Base-by-base conservation (phyloP, 1,140 invertebrate genomes). In the Dufourea novaeangliae region DNA sequence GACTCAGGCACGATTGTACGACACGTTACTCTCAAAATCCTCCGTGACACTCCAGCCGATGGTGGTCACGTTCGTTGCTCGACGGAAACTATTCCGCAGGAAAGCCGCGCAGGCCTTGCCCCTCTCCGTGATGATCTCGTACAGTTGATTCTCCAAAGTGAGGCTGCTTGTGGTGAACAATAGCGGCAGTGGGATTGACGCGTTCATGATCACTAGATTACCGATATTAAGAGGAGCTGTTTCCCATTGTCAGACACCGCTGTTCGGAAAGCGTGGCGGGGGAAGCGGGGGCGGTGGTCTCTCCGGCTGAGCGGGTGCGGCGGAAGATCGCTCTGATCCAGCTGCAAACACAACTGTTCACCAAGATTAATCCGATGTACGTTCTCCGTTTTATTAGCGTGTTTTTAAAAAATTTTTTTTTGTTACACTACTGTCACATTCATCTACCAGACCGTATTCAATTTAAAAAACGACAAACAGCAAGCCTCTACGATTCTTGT, bases 211-310 rank as follows among this genome's bases (percentile, higher is more conserved):
- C 86, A 92, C 88, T 84, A 92, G 86, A 79, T 89, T 92, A 85
- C 88, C 86, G 88, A 92, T 93, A 91, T 93, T 93, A 91, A 93
- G 93, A 91, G 86, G 88, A 91, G 84, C 79, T 88, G 89, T 92
- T 93, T 93, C 94, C 94, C 94, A 94, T 93, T 94, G 94, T 95
- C 94, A 95, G 93, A 95, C 94, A 93, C 94, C 94, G 92, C 93
- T 93, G 91, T 93, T 93, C 86, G 94, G 94, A 93, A 95, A 95
- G 90, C 94, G 94, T 91, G 94, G 94, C 89, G 94, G 94, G 82
- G 94, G 94, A 92, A 95, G 94, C 89, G 94, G 94, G 86, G 94
- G 94, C 88, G 94, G 94, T 91, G 93, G 93, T 88, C 93, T 91
- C 89, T 91, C 91, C 89, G 93, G 92, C 89, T 93, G 93, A 90